A percentile compares a stretch with the other conserved stretches of the same genome.
These are phyloP conservation scores for Actinernus sp. DNA, from an alignment of 92 coral and sea anemone genomes.

Conservation along the genomic window DNA sequence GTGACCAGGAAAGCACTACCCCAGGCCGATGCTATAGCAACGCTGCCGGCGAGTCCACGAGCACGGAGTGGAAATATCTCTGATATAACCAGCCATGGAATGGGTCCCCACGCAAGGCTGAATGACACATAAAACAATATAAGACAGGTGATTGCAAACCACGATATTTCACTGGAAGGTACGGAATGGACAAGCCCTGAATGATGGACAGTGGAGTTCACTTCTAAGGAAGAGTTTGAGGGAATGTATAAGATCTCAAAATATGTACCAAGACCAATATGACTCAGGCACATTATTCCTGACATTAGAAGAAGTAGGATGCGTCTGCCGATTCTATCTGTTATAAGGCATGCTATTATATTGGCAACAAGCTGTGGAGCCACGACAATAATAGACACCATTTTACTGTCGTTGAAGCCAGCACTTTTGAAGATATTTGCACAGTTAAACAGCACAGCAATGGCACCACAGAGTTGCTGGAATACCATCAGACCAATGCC, in stretches of 20 bases:
- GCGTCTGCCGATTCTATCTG: conserved; percentile 81
- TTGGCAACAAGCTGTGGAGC: conserved; percentile 63
- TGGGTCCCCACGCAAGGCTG: conserved; percentile 95
- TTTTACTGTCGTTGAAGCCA: conserved; percentile 67
- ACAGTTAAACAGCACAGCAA: conserved; percentile 73
- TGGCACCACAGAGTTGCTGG: conserved; percentile 84
- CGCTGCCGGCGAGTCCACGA: conserved; percentile 85
- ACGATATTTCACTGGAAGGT: conserved; percentile 58
- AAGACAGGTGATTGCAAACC: conserved; percentile 78
- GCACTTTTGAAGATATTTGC: conserved; percentile 74
- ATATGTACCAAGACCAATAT: conserved; percentile 68
- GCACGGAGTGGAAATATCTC: conserved; percentile 91
- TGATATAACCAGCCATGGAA: conserved; percentile 93
- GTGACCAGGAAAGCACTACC: conserved; percentile 68
- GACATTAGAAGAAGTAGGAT: conserved; percentile 55
- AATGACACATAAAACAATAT: conserved; percentile 55
- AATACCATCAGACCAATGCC: conserved; percentile 64
- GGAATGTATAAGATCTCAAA: conserved; percentile 44
- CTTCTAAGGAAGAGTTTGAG: not conserved
- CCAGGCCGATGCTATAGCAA: conserved; percentile 81
- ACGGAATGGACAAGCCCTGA: conserved; percentile 44
- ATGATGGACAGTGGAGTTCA: conserved; percentile 9
- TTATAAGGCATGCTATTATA: conserved; percentile 42
- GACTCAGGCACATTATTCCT: conserved; percentile 66
- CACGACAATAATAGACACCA: conserved; percentile 61